Percentiles rank a stretch among this genome's conserved stretches.
These are phyloP conservation scores for Neuroterus valhalla DNA, from an alignment of 1,140 invertebrate genomes.

Conservation along the genomic window DNA sequence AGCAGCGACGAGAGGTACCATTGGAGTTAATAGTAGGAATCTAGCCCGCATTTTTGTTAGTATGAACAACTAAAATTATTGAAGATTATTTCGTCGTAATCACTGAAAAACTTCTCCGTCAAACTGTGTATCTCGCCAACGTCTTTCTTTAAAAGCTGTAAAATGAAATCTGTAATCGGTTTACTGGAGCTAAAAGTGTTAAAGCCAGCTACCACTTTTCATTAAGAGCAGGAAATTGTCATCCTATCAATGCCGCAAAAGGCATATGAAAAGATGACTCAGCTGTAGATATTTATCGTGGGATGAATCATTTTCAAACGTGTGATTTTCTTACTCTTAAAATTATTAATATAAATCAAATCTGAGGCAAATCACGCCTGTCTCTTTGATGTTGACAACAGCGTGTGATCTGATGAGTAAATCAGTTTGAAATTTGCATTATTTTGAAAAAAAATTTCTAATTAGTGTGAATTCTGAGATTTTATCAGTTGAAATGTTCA, in stretches of 20 bases:
- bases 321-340: too few relatives aligned
- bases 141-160: conserved; percentile 20
- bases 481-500: too few relatives aligned
- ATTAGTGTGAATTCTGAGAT: too few relatives aligned
- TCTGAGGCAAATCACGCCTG: too few relatives aligned
- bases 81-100: conserved; percentile 27
- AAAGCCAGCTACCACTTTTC: not conserved
- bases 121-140: not conserved
- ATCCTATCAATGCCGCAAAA: not conserved
- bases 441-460: too few relatives aligned
- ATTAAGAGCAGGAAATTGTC: not conserved
- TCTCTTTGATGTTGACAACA: too few relatives aligned
- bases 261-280: too few relatives aligned
- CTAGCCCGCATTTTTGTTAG: conserved; percentile 67
- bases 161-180: not conserved
- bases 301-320: too few relatives aligned
- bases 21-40: conserved; percentile 63
- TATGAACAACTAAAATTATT: conserved; percentile 47
- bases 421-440: too few relatives aligned
- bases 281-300: too few relatives aligned
- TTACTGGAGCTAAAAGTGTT: not conserved
- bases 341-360: too few relatives aligned
- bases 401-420: too few relatives aligned
- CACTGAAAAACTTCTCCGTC: conserved; percentile 43
- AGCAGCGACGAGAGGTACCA: conserved; percentile 64